Percentiles rank a stretch among this genome's conserved stretches.
Conservation (phyloP, 64 coral and sea anemone species). For the Stylophora pistillata region DNA sequence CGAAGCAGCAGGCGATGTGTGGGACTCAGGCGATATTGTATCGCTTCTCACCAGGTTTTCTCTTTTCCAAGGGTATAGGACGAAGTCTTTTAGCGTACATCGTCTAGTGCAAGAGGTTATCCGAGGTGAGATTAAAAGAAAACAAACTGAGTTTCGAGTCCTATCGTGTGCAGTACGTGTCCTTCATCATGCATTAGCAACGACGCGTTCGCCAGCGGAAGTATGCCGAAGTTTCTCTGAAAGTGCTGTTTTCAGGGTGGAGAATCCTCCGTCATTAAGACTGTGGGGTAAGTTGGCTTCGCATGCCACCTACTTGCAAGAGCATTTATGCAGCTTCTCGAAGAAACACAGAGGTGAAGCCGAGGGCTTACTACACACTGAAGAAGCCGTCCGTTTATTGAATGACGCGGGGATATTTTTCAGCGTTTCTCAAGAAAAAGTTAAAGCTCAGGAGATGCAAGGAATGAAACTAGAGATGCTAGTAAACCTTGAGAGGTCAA, state of each 20-base stretch:
- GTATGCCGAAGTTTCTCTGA: constrained; percentile 52
- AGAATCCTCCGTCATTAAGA: constrained; percentile 52
- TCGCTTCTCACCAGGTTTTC: constrained; percentile 49
- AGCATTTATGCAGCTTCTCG: constrained; percentile 19
- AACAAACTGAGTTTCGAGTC: constrained; percentile 24
- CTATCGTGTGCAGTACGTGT: constrained; percentile 48
- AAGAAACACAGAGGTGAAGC: background rate
- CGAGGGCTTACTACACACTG: constrained; percentile 37
- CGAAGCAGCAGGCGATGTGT: background rate
- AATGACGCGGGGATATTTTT: constrained; percentile 72
- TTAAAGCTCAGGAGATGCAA: constrained; percentile 63
- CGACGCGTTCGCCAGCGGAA: constrained; percentile 27
- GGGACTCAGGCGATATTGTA: constrained; percentile 39
- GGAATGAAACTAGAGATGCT: constrained; percentile 56
- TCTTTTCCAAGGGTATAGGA: too few relatives aligned
- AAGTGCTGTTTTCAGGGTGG: constrained; percentile 34
- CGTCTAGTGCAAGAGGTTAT: too few relatives aligned
- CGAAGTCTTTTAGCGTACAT: too few relatives aligned
- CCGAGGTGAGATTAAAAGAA: too few relatives aligned
- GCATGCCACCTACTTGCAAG: constrained; percentile 42
- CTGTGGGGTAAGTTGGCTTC: constrained; percentile 66
- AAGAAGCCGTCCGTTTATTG: constrained; percentile 53
- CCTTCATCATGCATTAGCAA: constrained; percentile 39
- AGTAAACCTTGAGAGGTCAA: constrained; percentile 29
- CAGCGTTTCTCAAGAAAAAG: constrained; percentile 66